These are phyloP conservation scores for Muntiacus muntjak DNA, from an alignment of 2,113 vertebrate genomes.

Conservation along the genomic window DNA sequence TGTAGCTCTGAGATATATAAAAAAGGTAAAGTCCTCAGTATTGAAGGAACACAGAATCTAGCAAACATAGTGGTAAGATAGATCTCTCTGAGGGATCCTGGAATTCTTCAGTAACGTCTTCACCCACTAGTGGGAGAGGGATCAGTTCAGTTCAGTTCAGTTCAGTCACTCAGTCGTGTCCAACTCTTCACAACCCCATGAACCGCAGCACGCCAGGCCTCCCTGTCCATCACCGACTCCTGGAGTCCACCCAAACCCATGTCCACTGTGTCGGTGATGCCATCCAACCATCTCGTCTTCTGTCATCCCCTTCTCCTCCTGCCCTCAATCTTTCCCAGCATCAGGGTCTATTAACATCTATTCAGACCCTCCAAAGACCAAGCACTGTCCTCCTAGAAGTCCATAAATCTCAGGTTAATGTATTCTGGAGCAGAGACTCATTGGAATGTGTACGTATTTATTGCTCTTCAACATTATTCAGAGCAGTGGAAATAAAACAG, in stretches of 20 bases:
- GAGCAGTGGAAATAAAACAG: not conserved
- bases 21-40: not conserved
- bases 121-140: not conserved
- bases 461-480: not conserved
- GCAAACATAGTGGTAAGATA: not conserved
- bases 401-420: not conserved
- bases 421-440: not conserved
- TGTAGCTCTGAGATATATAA: not conserved
- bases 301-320: too few species aligned
- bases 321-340: too few species aligned
- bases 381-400: not conserved
- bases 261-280: too few species aligned
- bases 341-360: not conserved
- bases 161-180: too few species aligned
- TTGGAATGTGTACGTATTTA: not conserved
- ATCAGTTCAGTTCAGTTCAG: not conserved
- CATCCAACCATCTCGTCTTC: too few species aligned
- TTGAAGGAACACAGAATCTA: not conserved
- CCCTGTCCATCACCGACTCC: too few species aligned
- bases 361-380: not conserved
- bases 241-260: too few species aligned
- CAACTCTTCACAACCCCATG: too few species aligned
- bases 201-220: too few species aligned
- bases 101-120: not conserved
- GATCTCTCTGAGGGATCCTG: not conserved